These are phyloP conservation scores for Drepana arcuata DNA, from an alignment of 1,140 invertebrate species.

Conservation along the genomic window DNA sequence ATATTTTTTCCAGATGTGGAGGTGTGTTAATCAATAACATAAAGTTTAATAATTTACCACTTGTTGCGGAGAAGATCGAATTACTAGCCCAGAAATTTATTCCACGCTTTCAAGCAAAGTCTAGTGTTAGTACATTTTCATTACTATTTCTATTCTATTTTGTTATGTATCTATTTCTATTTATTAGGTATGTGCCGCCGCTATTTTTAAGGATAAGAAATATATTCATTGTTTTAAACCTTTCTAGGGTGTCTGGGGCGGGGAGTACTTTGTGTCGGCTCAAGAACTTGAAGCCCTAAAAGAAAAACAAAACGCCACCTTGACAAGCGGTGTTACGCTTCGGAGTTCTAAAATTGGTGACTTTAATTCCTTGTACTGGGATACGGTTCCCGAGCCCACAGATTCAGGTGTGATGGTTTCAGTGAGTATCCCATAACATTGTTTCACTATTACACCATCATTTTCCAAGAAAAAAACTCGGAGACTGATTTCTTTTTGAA, in stretches of 20 bases:
- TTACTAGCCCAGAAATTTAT: slow-evolving; percentile 11
- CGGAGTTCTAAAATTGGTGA: slow-evolving; percentile 15
- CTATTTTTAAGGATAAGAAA: too few relatives aligned
- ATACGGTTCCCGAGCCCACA: slow-evolving; percentile 8
- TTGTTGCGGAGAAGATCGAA: background rate
- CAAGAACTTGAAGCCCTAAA: too few relatives aligned
- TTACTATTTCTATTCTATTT: too few relatives aligned
- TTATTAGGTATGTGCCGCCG: too few relatives aligned
- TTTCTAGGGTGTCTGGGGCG: slow-evolving; percentile 4
- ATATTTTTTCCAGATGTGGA: background rate
- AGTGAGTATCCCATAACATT: slow-evolving; percentile 16
- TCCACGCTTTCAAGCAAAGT: slow-evolving; percentile 3
- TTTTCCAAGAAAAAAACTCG: too few relatives aligned
- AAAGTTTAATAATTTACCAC: slow-evolving; percentile 3
- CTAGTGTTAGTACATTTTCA: background rate
- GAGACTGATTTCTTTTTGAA: too few relatives aligned
- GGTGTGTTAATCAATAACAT: slow-evolving; percentile 1
- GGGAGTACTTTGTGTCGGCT: slow-evolving; percentile 25
- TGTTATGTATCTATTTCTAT: too few relatives aligned
- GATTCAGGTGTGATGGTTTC: slow-evolving; percentile 18
- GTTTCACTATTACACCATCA: too few relatives aligned
- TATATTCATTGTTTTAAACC: too few relatives aligned
- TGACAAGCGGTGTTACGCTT: slow-evolving; percentile 11
- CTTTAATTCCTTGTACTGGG: slow-evolving; percentile 23
- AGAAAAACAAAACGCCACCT: background rate